phyloP scores from a whole-genome alignment of 1,140 invertebrate genomes.

The Drosophila malerkotliana region DNA sequence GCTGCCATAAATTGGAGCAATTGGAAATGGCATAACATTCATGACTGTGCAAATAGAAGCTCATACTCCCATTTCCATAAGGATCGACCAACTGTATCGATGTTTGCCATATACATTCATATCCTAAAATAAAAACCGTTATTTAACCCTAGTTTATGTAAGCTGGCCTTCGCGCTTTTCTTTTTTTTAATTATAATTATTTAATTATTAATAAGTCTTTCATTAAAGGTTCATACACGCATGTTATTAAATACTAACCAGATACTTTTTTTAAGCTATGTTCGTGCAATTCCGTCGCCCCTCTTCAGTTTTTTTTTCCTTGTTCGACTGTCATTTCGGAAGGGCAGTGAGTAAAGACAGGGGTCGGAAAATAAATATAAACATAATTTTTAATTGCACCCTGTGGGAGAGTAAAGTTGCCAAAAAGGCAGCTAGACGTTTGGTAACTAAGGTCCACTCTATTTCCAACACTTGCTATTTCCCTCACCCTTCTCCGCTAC shows the following conservation, averaged over 20 bases:
- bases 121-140: no score
- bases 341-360: background rate
- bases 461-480: background rate
- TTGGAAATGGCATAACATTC: no score
- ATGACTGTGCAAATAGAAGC: no score
- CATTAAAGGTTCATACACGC: background rate
- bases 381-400: conserved; percentile 76
- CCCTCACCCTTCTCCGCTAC: background rate
- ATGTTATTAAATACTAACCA: background rate
- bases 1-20: no score
- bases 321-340: conserved; percentile 22
- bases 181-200: background rate
- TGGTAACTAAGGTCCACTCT: conserved; percentile 1
- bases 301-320: background rate
- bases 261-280: conserved; percentile 1
- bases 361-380: conserved; percentile 54
- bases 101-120: no score
- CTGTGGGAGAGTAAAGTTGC: conserved; percentile 51
- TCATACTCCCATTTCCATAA: no score
- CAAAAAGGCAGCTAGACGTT: conserved; percentile 50
- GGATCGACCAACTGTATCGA: no score
- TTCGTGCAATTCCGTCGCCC: background rate
- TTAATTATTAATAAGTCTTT: background rate
- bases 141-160: no score
- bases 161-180: no score